These are phyloP conservation scores for Tetramorium bicarinatum DNA, from an alignment of 2,888 invertebrate genomes.

Conservation along the genomic window DNA sequence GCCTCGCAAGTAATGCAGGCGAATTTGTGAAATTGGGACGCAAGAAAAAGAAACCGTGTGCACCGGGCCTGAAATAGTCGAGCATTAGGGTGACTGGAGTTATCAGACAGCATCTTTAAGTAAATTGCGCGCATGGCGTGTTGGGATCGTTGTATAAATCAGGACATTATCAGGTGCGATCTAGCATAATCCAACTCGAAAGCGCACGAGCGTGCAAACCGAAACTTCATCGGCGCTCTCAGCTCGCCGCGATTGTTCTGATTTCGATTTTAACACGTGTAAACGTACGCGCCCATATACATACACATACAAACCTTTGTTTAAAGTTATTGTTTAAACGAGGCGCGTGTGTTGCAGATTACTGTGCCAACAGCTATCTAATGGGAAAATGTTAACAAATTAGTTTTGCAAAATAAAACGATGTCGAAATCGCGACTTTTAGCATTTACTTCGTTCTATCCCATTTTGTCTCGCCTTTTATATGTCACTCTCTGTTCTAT, in stretches of 20 bases:
- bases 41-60: constrained; percentile 43
- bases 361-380: background rate
- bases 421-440: background rate
- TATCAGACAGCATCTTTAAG: constrained; percentile 57
- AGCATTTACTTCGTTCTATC: background rate
- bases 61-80: constrained; percentile 59
- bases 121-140: constrained; percentile 43
- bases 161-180: constrained; percentile 42
- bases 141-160: constrained; percentile 43
- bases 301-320: too few species aligned
- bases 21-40: constrained; percentile 59
- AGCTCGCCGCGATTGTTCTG: constrained; percentile 14
- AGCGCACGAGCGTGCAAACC: constrained; percentile 8
- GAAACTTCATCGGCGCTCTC: constrained; percentile 3
- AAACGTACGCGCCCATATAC: constrained; percentile 1
- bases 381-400: constrained; percentile 9
- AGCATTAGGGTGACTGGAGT: constrained; percentile 40
- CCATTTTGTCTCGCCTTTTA: background rate
- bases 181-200: constrained; percentile 45
- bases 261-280: constrained; percentile 28
- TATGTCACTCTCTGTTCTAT: background rate
- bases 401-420: background rate
- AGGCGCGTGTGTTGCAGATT: background rate
- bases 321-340: constrained; percentile 4
- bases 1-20: background rate